phyloP scores from a whole-genome alignment of 2,113 vertebrate genomes.

The Cryptotis parvus region DNA sequence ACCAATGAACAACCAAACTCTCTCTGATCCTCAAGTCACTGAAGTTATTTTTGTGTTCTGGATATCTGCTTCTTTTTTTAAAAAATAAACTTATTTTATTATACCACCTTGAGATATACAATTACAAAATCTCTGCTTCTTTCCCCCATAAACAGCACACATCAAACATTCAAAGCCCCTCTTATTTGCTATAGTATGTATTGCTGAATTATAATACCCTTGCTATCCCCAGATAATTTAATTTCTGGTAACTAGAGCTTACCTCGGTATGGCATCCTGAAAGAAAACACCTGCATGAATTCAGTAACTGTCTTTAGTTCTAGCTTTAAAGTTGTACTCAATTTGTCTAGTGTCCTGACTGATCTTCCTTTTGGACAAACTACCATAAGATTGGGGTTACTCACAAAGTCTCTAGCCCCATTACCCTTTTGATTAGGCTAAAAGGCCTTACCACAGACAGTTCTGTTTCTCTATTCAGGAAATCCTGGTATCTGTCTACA shows the following conservation, averaged over 20 bases:
- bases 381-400: not conserved
- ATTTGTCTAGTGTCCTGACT: not conserved
- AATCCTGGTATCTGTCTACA: not conserved
- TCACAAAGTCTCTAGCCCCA: not conserved
- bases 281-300: not conserved
- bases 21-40: not conserved
- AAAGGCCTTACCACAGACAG: not conserved
- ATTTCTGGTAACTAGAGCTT: not conserved
- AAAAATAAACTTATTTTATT: too few species aligned
- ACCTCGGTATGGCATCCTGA: not conserved
- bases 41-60: not conserved
- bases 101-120: too few species aligned
- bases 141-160: not conserved
- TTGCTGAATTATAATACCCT: not conserved
- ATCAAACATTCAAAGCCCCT: not conserved
- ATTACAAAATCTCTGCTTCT: too few species aligned
- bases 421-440: too few species aligned
- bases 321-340: not conserved
- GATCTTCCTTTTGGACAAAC: not conserved
- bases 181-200: not conserved
- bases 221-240: not conserved
- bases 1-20: not conserved
- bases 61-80: too few species aligned
- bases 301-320: not conserved
- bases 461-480: not conserved